Conservation (phyloP, 2,888 invertebrate species). For the Drosophila pseudotalamancana region DNA sequence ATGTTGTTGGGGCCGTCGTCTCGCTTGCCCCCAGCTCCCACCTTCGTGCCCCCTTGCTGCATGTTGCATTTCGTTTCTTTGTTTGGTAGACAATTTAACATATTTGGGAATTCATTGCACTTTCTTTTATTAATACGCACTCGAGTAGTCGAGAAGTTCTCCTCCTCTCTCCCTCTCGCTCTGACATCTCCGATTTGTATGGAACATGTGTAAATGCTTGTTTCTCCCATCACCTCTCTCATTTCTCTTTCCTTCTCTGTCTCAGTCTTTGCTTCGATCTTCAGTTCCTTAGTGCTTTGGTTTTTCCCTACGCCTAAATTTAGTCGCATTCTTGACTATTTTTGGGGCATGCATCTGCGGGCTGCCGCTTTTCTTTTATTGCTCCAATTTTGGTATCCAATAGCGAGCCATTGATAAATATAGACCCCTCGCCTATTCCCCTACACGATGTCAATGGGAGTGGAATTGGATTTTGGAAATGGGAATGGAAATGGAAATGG, state of each 20-base stretch:
- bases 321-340: constrained; percentile 75
- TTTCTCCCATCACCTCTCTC: constrained; percentile 10
- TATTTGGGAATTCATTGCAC: constrained; percentile 80
- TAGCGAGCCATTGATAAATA: constrained; percentile 72
- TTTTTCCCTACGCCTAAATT: constrained; percentile 61
- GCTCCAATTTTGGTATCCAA: constrained; percentile 76
- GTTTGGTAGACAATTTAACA: constrained; percentile 80
- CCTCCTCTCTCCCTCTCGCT: constrained; percentile 24
- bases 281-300: constrained; percentile 42
- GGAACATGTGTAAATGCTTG: constrained; percentile 69
- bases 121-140: constrained; percentile 79
- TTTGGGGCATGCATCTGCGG: constrained; percentile 58
- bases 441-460: constrained; percentile 51
- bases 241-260: not conserved
- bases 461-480: constrained; percentile 12
- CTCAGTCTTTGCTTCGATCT: constrained; percentile 10
- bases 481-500: constrained; percentile 9
- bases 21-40: not conserved
- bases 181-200: constrained; percentile 44
- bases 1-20: constrained; percentile 54
- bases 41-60: not conserved
- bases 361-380: constrained; percentile 64
- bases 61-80: constrained; percentile 54
- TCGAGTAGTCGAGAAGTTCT: constrained; percentile 48
- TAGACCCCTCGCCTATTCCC: constrained; percentile 44